phyloP scores from a whole-genome alignment of 2,888 invertebrate genomes.

The Diaperis boleti region DNA sequence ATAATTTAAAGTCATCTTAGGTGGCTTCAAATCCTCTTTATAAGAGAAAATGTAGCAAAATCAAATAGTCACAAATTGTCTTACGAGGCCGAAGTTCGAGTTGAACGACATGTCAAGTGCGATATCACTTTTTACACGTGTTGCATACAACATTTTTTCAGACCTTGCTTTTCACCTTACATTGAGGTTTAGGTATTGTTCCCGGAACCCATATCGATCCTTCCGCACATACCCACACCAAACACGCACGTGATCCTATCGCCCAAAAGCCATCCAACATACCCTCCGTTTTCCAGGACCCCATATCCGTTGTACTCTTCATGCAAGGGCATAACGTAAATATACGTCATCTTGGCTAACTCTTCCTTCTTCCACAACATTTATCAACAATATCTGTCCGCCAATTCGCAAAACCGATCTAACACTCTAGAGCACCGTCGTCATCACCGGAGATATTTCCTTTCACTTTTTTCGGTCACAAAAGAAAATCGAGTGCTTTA shows the following conservation, averaged over 20 bases:
- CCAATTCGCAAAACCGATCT: not conserved
- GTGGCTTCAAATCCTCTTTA: no score
- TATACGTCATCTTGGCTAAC: conserved; percentile 63
- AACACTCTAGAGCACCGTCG: no score
- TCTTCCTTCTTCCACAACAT: conserved; percentile 37
- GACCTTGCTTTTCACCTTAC: no score
- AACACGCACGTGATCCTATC: conserved; percentile 48
- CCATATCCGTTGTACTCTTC: conserved; percentile 63
- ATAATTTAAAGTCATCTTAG: no score
- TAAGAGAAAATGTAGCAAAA: no score
- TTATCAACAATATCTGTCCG: conserved; percentile 7
- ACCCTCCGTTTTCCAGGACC: conserved; percentile 62
- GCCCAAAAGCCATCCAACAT: conserved; percentile 39
- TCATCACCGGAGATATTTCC: no score
- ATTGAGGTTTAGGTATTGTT: no score
- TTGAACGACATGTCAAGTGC: no score
- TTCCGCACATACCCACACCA: not conserved
- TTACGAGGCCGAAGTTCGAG: no score
- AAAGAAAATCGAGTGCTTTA: not conserved
- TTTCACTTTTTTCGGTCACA: conserved; percentile 19
- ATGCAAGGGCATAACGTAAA: conserved; percentile 64
- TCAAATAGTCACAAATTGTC: no score
- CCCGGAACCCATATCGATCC: not conserved
- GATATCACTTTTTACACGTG: no score
- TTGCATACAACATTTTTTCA: no score